These are phyloP conservation scores for Ceuthmochares aereus DNA, from an alignment of 2,113 vertebrate genomes.

Conservation along the genomic window DNA sequence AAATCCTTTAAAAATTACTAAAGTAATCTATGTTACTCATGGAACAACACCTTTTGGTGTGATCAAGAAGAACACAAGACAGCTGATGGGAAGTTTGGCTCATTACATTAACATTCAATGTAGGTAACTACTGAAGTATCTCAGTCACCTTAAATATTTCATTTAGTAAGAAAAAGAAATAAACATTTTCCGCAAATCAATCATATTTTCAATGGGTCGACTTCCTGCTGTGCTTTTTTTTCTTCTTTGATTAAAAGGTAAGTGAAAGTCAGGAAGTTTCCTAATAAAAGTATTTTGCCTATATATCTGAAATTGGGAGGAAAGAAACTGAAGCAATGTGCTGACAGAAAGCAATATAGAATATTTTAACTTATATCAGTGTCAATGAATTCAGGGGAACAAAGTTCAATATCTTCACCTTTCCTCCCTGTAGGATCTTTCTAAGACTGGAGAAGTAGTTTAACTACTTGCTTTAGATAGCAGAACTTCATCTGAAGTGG, in stretches of 20 bases:
- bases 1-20: not conserved
- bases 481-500: not conserved
- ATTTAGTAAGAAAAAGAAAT: not conserved
- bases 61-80: not conserved
- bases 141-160: not conserved
- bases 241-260: not conserved
- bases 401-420: no score
- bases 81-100: not conserved
- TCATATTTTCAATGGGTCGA: not conserved
- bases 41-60: not conserved
- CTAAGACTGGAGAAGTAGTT: no score
- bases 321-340: no score
- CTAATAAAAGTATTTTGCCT: no score
- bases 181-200: not conserved
- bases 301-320: no score
- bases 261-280: not conserved
- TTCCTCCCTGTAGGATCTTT: no score
- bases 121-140: not conserved
- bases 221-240: not conserved
- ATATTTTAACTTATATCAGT: no score
- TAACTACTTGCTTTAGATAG: no score
- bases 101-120: not conserved
- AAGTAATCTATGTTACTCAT: not conserved
- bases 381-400: no score
- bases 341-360: no score